Evolutionary conservation across 2,888 invertebrate genomes (phyloP), one percentile per base, ranked within the genome.

Genomic region (Drosophila prolongata): DNA sequence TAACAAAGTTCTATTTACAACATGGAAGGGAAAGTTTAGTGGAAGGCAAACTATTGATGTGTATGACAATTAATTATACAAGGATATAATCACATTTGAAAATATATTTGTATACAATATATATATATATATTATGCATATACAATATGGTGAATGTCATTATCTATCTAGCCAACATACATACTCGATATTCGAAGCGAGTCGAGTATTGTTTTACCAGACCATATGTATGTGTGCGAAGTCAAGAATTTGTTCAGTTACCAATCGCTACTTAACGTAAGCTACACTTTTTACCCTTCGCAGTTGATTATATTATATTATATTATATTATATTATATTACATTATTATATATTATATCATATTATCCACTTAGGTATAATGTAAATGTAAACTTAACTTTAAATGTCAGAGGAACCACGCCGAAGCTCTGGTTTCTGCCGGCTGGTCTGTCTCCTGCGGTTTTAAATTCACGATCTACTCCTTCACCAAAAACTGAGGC

Each of bases 51-150:
- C 82, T 83, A 75, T 75, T 79, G 88, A 84, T 84, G 83, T 88
- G 88, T 84, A 88, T 74, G 83, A 84, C 83, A 84, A 84, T 84
- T 84, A 84, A 88, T 78, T 88, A 83, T 88, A 84, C 83, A 86
- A 82, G 59, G 73, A 56, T 77, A 74, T 66, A 74, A 44, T 37
- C 55, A 49, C 67, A 54, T 34, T 72, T 77, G 64, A 43, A 72
- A 38, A 57, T 75, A 68, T 68, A 75, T 74, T 68, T 62, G 49
- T 74, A 74, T 75, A 79, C 61, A 66, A 70, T 42, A 64, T 57
- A 71, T 11, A 35, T 35, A 35, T 35, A 35, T 47, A 47, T 71
- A 75, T 55, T 68, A 82, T 61, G 50, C 44, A 77, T 66, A 69
- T 62, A 77, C 61, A 83, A 83, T 75, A 79, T 71, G 61, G 64